Conservation (phyloP, 2,113 vertebrate genomes). For the Junco hyemalis region DNA sequence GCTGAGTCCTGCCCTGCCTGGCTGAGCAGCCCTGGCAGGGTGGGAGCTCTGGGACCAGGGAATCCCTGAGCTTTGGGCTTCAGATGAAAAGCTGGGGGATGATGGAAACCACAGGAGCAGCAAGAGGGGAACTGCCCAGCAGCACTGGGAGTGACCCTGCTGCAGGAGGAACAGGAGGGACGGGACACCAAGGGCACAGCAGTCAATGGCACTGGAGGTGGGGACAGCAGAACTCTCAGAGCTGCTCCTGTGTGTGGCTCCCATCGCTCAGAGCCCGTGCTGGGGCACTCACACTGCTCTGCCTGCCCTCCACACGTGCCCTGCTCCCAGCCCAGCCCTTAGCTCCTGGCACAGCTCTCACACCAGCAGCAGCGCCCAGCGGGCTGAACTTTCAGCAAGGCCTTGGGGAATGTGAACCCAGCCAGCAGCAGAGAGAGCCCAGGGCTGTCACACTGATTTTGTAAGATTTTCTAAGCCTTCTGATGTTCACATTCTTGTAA, state of each 20-base stretch:
- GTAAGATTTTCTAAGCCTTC: no score
- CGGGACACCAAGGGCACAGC: accelerated
- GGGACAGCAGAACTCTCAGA: background rate
- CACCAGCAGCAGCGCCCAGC: accelerated
- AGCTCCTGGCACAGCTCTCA: background rate
- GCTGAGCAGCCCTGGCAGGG: background rate
- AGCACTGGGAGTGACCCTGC: background rate
- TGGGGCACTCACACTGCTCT: background rate
- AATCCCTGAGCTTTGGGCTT: no score
- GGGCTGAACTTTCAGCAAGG: background rate
- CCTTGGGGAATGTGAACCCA: background rate
- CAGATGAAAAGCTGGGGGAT: background rate
- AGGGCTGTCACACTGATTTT: no score
- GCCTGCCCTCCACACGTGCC: accelerated
- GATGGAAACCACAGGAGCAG: background rate
- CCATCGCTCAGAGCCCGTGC: accelerated
- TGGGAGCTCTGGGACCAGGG: background rate
- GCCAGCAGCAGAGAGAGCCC: background rate
- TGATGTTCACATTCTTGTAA: no score
- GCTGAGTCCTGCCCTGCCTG: background rate
- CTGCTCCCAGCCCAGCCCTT: background rate
- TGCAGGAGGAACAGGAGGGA: background rate
- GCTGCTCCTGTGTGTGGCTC: background rate
- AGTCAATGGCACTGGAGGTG: background rate
- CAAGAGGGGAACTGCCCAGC: background rate